These are phyloP conservation scores for Stenodera caucasica DNA, from an alignment of 2,888 invertebrate genomes.

Conservation along the genomic window DNA sequence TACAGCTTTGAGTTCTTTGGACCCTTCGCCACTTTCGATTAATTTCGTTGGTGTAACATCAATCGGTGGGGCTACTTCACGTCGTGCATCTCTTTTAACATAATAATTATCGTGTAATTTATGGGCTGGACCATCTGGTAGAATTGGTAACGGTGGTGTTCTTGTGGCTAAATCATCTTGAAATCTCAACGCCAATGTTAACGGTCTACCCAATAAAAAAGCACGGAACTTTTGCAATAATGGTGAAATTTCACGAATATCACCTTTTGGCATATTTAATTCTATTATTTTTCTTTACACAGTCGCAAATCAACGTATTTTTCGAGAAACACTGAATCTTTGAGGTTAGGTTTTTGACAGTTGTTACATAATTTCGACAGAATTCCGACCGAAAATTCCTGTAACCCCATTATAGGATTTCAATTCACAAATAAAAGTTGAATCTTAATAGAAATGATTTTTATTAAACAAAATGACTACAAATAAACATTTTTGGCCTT, in stretches of 20 bases:
- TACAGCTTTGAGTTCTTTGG: neutral
- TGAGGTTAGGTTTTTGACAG: conserved; percentile 20
- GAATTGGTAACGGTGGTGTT: conserved; percentile 76
- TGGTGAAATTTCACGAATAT: conserved; percentile 65
- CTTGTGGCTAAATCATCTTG: conserved; percentile 69
- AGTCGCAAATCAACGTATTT: neutral
- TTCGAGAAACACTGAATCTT: neutral
- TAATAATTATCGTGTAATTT: conserved; percentile 83
- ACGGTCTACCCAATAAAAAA: conserved; percentile 67
- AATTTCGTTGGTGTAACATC: conserved; percentile 54
- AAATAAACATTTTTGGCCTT: conserved; percentile 16
- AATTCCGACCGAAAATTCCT: neutral
- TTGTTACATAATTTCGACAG: conserved; percentile 20
- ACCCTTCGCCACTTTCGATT: conserved; percentile 31
- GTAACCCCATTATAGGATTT: neutral
- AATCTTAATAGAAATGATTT: conserved; percentile 7
- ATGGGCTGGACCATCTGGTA: conserved; percentile 83
- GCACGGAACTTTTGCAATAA: conserved; percentile 64
- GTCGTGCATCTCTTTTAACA: conserved; percentile 76
- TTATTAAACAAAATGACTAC: conserved; percentile 23
- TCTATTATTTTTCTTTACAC: neutral
- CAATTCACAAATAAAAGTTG: neutral
- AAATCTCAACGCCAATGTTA: conserved; percentile 63
- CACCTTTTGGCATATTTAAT: conserved; percentile 33
- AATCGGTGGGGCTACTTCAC: conserved; percentile 73